Base-by-base conservation (phyloP, 2,888 invertebrate genomes). In the Lacanobia oleracea region DNA sequence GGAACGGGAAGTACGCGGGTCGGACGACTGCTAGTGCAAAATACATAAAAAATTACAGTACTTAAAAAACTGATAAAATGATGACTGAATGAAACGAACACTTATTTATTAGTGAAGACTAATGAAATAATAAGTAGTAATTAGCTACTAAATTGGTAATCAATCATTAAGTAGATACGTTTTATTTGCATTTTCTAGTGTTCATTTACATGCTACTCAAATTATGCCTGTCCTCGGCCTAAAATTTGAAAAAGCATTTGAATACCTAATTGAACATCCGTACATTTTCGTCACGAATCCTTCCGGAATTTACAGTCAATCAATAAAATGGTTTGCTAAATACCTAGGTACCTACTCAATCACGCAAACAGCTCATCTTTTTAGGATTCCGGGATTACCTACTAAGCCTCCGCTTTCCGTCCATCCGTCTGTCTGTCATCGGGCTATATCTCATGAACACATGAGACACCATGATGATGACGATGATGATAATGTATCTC, bases 131-230 rank as follows among this genome's bases (percentile, higher is more conserved):
- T 40, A 33, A 18, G 27, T 23, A 45, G 45, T 50, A 1, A 14
- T 51, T 37, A 18, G 3, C 14, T 37, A 37, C 23, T 12, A 72
- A 72, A 40, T 56, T 27, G 18, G 9, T 16, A 33, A 48, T 71
- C 18, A 21, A 8, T 45, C n/a, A 23, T 7, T 51, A 59, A 59
- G 23, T n/a, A n/a, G n/a, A n/a, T 48, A 18, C 0, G 21, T 16
- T 61, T 56, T 37, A 62, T 48, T 57, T 21, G n/a, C 73, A 48
- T 43, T 62, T 40, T 51, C 23, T 50, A 53, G 10, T 64, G 12
- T 53, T 71, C 33, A 62, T 53, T 27, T 69, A 18, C 70, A 61
- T 62, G 57, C 21, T 23, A 51, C 16, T 72, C n/a, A 54, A 59
- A 79, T 73, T 51, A 62, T 16, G 9, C 1, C 12, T 40, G 21